These are phyloP conservation scores for Heterocephalus glaber DNA, from an alignment of 2,113 vertebrate species.

Conservation along the genomic window DNA sequence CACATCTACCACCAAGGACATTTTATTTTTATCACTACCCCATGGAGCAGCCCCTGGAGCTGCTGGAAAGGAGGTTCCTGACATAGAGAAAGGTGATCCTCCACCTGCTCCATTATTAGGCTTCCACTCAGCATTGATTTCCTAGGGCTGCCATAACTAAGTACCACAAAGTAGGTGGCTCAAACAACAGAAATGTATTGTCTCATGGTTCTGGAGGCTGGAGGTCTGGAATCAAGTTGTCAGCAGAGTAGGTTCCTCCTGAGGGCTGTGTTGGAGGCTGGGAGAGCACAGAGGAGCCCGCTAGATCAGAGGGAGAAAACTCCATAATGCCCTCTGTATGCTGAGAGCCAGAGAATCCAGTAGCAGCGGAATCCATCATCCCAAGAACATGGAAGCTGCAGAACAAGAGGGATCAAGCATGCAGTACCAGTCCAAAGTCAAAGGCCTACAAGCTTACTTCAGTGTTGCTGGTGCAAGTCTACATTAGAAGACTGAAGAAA, in stretches of 20 bases:
- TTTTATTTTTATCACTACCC: background rate
- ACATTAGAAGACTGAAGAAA: background rate
- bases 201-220: background rate
- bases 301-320: background rate
- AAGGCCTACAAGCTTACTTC: background rate
- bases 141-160: background rate
- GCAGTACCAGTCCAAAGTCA: background rate
- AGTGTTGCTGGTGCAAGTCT: background rate
- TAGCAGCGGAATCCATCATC: background rate
- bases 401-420: background rate
- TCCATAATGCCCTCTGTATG: background rate
- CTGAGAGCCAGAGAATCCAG: background rate
- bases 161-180: no score
- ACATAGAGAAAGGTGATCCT: background rate
- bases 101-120: background rate
- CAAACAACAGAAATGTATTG: background rate
- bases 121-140: background rate
- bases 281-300: background rate
- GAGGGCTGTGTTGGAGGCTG: background rate
- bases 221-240: background rate
- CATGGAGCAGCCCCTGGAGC: background rate
- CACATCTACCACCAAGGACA: background rate
- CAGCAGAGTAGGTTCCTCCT: background rate
- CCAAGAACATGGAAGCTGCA: background rate
- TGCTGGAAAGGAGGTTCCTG: background rate